Evolutionary conservation across 2,113 vertebrate species (phyloP).

Genomic region (Carettochelys insculpta): DNA sequence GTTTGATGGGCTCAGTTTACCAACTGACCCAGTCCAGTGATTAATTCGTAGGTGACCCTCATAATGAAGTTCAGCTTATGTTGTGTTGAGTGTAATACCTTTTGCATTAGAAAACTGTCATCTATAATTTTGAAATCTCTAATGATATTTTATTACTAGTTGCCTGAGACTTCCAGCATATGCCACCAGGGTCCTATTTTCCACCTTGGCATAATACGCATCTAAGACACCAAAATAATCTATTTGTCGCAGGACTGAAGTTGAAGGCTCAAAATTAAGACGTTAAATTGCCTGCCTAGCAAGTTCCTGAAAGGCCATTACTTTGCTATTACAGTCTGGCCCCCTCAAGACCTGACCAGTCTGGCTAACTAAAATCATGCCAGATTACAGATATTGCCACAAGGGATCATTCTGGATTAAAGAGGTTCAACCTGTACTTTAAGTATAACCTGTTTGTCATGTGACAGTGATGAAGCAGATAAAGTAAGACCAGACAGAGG

Average conservation of each 20-base stretch:
- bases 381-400: too few species aligned
- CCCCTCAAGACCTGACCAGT: too few species aligned
- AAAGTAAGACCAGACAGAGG: not conserved
- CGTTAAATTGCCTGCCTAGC: not conserved
- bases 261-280: not conserved
- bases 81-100: not conserved
- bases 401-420: too few species aligned
- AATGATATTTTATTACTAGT: not conserved
- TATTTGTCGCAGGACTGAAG: not conserved
- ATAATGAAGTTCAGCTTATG: not conserved
- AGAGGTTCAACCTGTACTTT: too few species aligned
- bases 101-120: not conserved
- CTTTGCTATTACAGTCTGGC: not conserved
- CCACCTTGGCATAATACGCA: not conserved
- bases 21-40: not conserved
- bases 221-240: not conserved
- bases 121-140: not conserved
- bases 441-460: not conserved
- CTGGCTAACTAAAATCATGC: too few species aligned
- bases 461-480: not conserved
- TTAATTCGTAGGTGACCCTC: not conserved
- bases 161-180: not conserved
- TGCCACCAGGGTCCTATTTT: not conserved
- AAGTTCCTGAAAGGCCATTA: not conserved
- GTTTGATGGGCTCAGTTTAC: not conserved